A percentile compares a stretch with the other conserved stretches of the same genome.
Conservation (phyloP, 2,888 invertebrate species). For the Drosophila nr. medialis region DNA sequence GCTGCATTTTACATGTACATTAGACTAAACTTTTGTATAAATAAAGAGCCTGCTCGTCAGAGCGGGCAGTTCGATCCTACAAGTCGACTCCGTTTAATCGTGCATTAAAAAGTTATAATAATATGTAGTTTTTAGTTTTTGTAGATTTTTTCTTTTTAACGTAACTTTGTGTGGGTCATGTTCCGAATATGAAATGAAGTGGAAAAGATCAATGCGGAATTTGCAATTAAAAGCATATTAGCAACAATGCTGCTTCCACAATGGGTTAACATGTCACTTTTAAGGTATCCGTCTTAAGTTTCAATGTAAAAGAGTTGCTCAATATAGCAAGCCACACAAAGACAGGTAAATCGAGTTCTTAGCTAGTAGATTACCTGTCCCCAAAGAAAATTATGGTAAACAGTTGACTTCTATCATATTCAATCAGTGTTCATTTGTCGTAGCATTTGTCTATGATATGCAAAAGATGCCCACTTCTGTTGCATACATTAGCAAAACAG, state of each 20-base stretch:
- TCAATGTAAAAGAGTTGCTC: slow-evolving; percentile 11
- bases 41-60: too few relatives aligned
- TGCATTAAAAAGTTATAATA: too few relatives aligned
- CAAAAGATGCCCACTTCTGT: background rate
- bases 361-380: background rate
- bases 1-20: too few relatives aligned
- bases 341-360: background rate
- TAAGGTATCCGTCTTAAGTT: slow-evolving; percentile 44
- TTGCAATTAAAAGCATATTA: slow-evolving; percentile 2
- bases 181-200: background rate
- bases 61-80: too few relatives aligned
- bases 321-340: slow-evolving; percentile 16
- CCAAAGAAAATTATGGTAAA: background rate
- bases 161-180: background rate
- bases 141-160: background rate
- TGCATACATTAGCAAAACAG: background rate
- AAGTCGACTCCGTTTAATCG: too few relatives aligned
- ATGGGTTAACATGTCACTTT: slow-evolving; percentile 40
- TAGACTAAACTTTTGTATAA: too few relatives aligned
- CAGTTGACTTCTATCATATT: background rate
- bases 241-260: background rate
- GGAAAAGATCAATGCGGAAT: background rate
- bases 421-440: background rate
- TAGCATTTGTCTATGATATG: background rate
- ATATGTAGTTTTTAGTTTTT: too few relatives aligned